A percentile compares a stretch with the other conserved stretches of the same genome.
Evolutionary conservation across 2,888 invertebrate genomes (phyloP).

Genomic region (Macaria liturata): DNA sequence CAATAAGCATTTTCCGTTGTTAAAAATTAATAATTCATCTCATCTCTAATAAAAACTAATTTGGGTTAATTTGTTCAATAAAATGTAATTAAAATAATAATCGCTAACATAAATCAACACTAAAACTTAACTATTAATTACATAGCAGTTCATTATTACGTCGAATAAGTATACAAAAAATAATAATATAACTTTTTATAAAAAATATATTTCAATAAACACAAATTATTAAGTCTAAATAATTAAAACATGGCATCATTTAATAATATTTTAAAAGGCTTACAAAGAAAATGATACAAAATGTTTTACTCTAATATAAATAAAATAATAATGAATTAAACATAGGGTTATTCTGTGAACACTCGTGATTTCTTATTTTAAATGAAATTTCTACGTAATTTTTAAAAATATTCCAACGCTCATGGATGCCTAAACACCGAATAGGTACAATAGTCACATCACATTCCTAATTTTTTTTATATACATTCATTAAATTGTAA

Average conservation of each 20-base stretch:
- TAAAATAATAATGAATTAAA: constrained; percentile 40
- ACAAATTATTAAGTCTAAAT: constrained; percentile 69
- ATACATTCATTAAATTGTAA: constrained; percentile 57
- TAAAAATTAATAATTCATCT: constrained; percentile 53
- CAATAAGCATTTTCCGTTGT: constrained; percentile 82
- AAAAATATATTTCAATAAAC: constrained; percentile 80
- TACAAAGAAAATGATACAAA: constrained; percentile 34
- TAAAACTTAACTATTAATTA: constrained; percentile 77
- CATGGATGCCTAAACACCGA: constrained; percentile 66
- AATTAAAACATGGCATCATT: constrained; percentile 80
- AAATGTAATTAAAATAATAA: constrained; percentile 44
- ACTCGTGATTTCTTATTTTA: constrained; percentile 42
- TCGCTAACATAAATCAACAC: constrained; percentile 70
- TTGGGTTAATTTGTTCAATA: constrained; percentile 70
- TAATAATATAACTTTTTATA: constrained; percentile 71
- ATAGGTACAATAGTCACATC: constrained; percentile 73
- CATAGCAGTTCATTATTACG: constrained; percentile 66
- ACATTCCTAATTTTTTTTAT: constrained; percentile 71
- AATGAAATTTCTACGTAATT: constrained; percentile 31
- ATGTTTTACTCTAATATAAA: constrained; percentile 43
- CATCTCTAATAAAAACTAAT: constrained; percentile 56
- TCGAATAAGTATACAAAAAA: constrained; percentile 75
- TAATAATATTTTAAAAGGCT: constrained; percentile 50
- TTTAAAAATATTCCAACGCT: constrained; percentile 40
- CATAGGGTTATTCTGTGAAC: constrained; percentile 55